These are phyloP conservation scores for Synergus itoensis DNA, from an alignment of 2,888 invertebrate species.

Conservation along the genomic window DNA sequence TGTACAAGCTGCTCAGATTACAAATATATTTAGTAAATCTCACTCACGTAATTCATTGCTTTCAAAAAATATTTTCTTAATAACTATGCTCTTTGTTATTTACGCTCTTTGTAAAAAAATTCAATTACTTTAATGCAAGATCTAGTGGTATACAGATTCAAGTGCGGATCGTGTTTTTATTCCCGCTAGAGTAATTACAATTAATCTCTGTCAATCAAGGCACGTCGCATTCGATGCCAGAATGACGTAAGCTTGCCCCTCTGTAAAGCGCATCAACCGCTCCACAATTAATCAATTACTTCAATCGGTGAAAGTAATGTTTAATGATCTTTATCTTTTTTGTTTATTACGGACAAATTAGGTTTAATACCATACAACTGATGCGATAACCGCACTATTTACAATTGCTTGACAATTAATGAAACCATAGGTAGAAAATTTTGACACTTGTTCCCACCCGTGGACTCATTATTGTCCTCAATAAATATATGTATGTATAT, in stretches of 20 bases:
- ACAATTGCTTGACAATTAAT: background rate
- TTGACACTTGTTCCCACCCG: no score
- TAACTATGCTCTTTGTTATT: background rate
- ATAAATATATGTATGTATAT: no score
- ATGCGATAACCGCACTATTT: background rate
- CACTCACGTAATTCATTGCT: background rate
- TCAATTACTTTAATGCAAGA: background rate
- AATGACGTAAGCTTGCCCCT: conserved; percentile 14
- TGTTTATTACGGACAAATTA: background rate
- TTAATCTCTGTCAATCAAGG: conserved; percentile 14
- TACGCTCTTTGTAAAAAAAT: background rate
- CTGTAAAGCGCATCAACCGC: background rate
- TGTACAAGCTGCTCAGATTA: background rate
- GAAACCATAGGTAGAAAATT: background rate
- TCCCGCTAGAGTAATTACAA: background rate
- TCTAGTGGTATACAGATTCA: background rate
- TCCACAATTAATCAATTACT: background rate
- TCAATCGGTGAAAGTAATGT: background rate
- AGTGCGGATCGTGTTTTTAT: background rate
- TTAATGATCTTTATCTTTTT: background rate
- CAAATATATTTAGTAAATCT: background rate
- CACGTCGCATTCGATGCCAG: background rate
- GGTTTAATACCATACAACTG: background rate
- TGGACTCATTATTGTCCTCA: no score
- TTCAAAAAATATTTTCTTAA: background rate